Percentiles rank a stretch among this genome's conserved stretches.
phyloP scores from a whole-genome alignment of 1,140 invertebrate species.

The Teleopsis dalmanni region DNA sequence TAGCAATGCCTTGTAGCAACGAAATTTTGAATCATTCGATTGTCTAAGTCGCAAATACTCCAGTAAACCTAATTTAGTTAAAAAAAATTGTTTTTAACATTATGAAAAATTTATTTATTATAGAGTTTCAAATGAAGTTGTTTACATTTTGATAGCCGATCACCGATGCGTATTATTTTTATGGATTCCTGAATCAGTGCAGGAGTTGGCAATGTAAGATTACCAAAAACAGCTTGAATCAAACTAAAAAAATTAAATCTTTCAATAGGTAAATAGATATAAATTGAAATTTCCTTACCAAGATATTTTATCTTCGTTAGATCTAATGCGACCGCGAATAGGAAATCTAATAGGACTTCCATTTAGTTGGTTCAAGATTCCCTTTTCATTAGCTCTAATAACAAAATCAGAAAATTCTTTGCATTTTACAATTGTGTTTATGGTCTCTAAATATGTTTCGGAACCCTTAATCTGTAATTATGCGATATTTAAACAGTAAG shows the following conservation, averaged over 20 bases:
- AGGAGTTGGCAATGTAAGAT: conserved; percentile 58
- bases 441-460: conserved; percentile 42
- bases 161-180: conserved; percentile 60
- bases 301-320: conserved; percentile 56
- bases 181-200: conserved; percentile 60
- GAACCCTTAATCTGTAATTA: conserved; percentile 41
- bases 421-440: conserved; percentile 47
- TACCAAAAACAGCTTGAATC: conserved; percentile 66
- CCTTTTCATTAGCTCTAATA: conserved; percentile 53
- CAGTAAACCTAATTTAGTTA: conserved; percentile 9
- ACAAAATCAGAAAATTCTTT: conserved; percentile 53
- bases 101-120: background rate
- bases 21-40: conserved; percentile 11
- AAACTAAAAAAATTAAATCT: conserved; percentile 50
- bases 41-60: conserved; percentile 44
- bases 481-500: background rate
- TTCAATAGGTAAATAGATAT: conserved; percentile 1
- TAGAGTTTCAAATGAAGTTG: background rate
- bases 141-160: conserved; percentile 63
- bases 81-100: background rate
- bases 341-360: conserved; percentile 52
- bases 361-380: conserved; percentile 54
- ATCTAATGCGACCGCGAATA: conserved; percentile 52
- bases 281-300: conserved; percentile 43
- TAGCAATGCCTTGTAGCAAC: conserved; percentile 48